These are phyloP conservation scores for Zygothrica quintamaculata DNA, from an alignment of 2,888 invertebrate species.

Conservation along the genomic window DNA sequence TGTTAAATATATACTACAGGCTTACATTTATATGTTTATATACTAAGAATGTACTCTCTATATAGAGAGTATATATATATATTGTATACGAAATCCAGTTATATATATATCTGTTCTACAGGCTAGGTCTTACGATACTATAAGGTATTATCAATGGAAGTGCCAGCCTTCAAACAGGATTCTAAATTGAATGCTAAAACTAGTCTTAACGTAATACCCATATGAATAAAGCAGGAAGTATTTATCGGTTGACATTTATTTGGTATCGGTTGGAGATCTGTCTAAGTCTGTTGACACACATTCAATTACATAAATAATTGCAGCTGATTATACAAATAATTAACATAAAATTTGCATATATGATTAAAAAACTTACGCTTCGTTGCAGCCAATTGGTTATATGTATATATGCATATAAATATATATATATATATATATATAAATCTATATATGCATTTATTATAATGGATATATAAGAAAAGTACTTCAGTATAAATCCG, in stretches of 20 bases:
- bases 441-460: too few relatives aligned
- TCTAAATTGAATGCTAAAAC: slow-evolving; percentile 58
- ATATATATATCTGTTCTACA: too few relatives aligned
- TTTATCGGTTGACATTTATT: slow-evolving; percentile 9
- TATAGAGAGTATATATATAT: too few relatives aligned
- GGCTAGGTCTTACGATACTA: too few relatives aligned
- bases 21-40: too few relatives aligned
- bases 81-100: too few relatives aligned
- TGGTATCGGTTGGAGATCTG: slow-evolving; percentile 4
- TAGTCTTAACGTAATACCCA: background rate
- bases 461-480: background rate
- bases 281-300: slow-evolving; percentile 57
- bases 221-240: slow-evolving; percentile 53
- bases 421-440: too few relatives aligned
- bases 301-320: slow-evolving; percentile 64
- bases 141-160: background rate
- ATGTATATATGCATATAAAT: too few relatives aligned
- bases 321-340: slow-evolving; percentile 57
- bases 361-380: slow-evolving; percentile 65
- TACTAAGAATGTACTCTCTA: too few relatives aligned
- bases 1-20: too few relatives aligned
- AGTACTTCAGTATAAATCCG: slow-evolving; percentile 14
- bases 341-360: slow-evolving; percentile 62
- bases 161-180: slow-evolving; percentile 6
- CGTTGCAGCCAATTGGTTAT: slow-evolving; percentile 3